phyloP scores from a whole-genome alignment of 2,888 invertebrate species.

The Thymelicus sylvestris region DNA sequence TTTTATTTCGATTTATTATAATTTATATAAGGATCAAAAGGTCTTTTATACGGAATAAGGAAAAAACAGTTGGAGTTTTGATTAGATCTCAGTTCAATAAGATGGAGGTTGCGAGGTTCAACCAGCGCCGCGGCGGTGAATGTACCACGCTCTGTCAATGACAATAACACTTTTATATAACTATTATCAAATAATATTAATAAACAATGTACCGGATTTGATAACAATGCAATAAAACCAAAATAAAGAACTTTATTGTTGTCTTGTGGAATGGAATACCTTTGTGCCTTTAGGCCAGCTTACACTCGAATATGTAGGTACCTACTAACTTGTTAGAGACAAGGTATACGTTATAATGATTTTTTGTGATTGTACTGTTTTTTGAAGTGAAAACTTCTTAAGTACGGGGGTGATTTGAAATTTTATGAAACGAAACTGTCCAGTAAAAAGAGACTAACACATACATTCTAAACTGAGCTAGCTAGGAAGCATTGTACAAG shows the following conservation, averaged over 20 bases:
- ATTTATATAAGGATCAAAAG: slow-evolving; percentile 17
- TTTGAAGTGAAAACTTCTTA: no score
- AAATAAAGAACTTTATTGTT: neutral
- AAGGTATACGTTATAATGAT: no score
- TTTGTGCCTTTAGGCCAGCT: neutral
- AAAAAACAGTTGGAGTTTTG: slow-evolving; percentile 40
- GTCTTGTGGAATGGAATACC: neutral
- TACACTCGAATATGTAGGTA: neutral
- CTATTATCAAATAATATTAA: slow-evolving; percentile 13
- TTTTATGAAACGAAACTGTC: no score
- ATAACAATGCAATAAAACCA: slow-evolving; percentile 7
- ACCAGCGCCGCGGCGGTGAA: slow-evolving; percentile 18
- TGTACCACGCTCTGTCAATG: slow-evolving; percentile 11
- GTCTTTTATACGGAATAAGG: slow-evolving; percentile 28
- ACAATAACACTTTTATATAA: slow-evolving; percentile 19
- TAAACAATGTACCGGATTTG: slow-evolving; percentile 14
- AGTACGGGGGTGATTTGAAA: no score
- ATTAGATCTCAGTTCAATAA: slow-evolving; percentile 25
- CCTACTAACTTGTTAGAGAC: no score
- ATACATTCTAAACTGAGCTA: no score
- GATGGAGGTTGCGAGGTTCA: slow-evolving; percentile 34
- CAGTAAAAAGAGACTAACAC: no score
- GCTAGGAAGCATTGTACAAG: no score
- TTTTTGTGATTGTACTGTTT: no score
- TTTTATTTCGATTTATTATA: neutral